Conservation (phyloP, 2,888 invertebrate species). For the Euzetes globulus region DNA sequence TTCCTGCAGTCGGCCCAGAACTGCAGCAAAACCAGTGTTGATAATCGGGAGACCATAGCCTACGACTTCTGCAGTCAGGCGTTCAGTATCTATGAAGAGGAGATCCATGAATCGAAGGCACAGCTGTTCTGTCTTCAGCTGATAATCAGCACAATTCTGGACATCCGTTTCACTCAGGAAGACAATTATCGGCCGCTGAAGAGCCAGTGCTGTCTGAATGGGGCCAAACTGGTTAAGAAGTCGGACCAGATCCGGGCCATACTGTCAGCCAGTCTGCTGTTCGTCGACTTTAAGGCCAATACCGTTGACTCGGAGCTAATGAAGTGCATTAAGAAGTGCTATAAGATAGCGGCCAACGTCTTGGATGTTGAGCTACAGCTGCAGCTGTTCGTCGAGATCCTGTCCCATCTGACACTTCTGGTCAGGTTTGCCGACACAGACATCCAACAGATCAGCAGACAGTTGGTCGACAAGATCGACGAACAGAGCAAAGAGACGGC, state of each 20-base stretch:
- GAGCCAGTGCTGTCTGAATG: slow-evolving; percentile 62
- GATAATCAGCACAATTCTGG: slow-evolving; percentile 90
- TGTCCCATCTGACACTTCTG: slow-evolving; percentile 61
- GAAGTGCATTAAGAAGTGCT: slow-evolving; percentile 89
- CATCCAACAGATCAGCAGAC: slow-evolving; percentile 23
- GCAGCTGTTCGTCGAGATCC: slow-evolving; percentile 85
- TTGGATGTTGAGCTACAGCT: slow-evolving; percentile 96
- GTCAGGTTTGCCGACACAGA: slow-evolving; percentile 18
- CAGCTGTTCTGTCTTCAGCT: slow-evolving; percentile 91
- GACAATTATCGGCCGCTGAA: slow-evolving; percentile 95
- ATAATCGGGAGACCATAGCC: slow-evolving; percentile 90
- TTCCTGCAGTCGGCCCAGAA: slow-evolving; percentile 93
- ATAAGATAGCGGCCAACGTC: slow-evolving; percentile 90
- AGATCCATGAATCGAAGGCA: slow-evolving; percentile 93
- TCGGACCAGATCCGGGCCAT: slow-evolving; percentile 86
- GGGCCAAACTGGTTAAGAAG: slow-evolving; percentile 77
- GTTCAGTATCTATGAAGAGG: slow-evolving; percentile 95
- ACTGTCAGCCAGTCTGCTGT: slow-evolving; percentile 32
- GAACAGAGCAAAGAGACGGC: slow-evolving; percentile 33
- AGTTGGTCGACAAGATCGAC: slow-evolving; percentile 27
- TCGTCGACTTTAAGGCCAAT: slow-evolving; percentile 16
- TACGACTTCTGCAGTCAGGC: slow-evolving; percentile 96
- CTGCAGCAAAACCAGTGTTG: slow-evolving; percentile 82
- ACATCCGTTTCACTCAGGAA: slow-evolving; percentile 85
- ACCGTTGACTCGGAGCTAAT: slow-evolving; percentile 30